A percentile compares a stretch with the other conserved stretches of the same genome.
Evolutionary conservation across 2,113 vertebrate genomes (phyloP).

Genomic region (Neogale vison): DNA sequence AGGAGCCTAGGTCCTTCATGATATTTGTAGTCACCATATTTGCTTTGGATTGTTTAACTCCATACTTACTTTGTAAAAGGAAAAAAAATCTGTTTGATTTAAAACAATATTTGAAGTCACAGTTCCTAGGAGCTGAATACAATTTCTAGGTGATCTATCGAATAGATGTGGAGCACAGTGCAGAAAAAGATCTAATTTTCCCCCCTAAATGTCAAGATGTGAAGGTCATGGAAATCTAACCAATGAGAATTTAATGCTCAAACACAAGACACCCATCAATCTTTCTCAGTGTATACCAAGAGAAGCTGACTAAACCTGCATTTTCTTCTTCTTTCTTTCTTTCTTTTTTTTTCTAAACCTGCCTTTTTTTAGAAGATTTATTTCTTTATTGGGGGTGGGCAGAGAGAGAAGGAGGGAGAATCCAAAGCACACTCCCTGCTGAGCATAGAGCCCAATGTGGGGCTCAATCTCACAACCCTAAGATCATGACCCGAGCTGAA

Average conservation of each 20-base stretch:
- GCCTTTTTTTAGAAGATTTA: background rate
- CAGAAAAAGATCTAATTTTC: background rate
- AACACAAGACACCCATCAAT: background rate
- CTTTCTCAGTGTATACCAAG: background rate
- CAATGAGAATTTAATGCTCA: slow-evolving; percentile 43
- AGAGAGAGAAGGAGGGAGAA: background rate
- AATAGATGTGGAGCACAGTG: background rate
- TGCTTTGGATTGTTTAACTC: background rate
- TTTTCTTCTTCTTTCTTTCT: no score
- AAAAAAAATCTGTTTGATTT: slow-evolving; percentile 24
- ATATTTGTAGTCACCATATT: background rate
- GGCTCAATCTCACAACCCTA: background rate
- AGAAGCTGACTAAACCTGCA: background rate
- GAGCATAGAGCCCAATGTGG: background rate
- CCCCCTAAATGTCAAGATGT: background rate
- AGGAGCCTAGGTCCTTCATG: background rate
- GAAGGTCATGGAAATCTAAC: background rate
- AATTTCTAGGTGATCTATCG: slow-evolving; percentile 17
- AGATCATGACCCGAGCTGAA: background rate
- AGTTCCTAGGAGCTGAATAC: background rate
- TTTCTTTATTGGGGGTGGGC: background rate
- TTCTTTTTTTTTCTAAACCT: background rate
- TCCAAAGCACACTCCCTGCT: background rate
- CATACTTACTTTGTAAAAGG: background rate
- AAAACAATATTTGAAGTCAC: background rate